phyloP scores from a whole-genome alignment of 2,797 vertebrate genomes.

The Periparus ater region DNA sequence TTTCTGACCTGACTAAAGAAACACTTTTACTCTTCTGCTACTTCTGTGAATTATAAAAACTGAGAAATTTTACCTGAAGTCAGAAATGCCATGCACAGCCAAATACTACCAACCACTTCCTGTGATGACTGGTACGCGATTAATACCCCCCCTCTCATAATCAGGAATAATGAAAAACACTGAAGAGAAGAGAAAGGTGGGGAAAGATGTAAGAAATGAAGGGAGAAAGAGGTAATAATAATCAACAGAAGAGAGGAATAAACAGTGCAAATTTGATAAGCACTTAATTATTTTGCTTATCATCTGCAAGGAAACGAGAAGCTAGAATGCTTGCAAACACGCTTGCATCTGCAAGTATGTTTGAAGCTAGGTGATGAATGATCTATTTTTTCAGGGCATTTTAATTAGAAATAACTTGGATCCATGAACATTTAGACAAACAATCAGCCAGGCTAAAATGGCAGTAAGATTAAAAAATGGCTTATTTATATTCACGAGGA shows the following conservation, averaged over 20 bases:
- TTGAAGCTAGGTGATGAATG: not conserved
- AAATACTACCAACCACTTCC: not conserved
- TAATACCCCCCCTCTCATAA: not conserved
- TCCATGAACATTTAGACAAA: not conserved
- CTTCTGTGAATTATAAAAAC: not conserved
- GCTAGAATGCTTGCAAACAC: not conserved
- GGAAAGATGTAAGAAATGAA: not conserved
- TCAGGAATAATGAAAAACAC: not conserved
- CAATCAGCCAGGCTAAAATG: not conserved
- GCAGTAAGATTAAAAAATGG: not conserved
- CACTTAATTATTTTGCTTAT: constrained; percentile 13
- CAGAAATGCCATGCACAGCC: not conserved
- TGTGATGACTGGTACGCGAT: not conserved
- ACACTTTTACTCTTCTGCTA: not conserved
- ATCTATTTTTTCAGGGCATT: not conserved
- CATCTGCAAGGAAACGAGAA: not conserved
- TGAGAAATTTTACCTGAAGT: not conserved
- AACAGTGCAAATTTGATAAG: not conserved
- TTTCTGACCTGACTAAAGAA: not conserved
- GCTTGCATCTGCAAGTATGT: not conserved
- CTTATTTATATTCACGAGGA: not conserved
- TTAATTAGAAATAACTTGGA: constrained; percentile 18
- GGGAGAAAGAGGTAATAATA: not conserved
- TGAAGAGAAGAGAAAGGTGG: not conserved
- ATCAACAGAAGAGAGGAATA: not conserved